A percentile compares a stretch with the other conserved stretches of the same genome.
Evolutionary conservation across 2,113 vertebrate genomes (phyloP).

Genomic region (Bambusicola thoracicus): DNA sequence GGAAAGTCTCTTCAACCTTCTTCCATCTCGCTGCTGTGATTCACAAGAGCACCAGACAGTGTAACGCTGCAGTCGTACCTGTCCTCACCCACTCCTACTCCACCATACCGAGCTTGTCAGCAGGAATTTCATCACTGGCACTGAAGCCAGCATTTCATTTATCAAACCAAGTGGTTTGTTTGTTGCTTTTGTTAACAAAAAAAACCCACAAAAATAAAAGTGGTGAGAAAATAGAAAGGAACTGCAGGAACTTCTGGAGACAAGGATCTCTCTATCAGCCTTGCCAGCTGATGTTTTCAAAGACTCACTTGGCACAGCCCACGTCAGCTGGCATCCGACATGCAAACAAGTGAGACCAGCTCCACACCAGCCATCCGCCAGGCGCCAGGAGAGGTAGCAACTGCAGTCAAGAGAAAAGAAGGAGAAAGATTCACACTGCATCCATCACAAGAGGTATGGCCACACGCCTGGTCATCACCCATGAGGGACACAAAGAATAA

Average conservation of each 20-base stretch:
- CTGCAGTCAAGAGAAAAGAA: not conserved
- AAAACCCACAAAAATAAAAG: too few species aligned
- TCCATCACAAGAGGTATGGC: not conserved
- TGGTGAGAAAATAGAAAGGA: conserved; percentile 3
- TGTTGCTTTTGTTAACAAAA: not conserved
- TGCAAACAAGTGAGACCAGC: not conserved
- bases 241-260: not conserved
- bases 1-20: not conserved
- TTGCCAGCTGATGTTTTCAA: conserved; percentile 8
- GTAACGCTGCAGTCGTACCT: conserved; percentile 10
- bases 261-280: not conserved
- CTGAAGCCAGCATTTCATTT: not conserved
- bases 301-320: not conserved
- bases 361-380: not conserved
- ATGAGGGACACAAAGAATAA: not conserved
- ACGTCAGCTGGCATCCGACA: not conserved
- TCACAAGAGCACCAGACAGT: conserved; percentile 29
- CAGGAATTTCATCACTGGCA: not conserved
- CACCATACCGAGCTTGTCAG: not conserved
- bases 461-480: not conserved
- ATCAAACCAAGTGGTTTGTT: not conserved
- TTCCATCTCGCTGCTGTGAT: not conserved
- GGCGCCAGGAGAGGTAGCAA: not conserved
- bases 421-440: not conserved
- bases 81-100: conserved; percentile 32